These are phyloP conservation scores for Clepsis dumicolana DNA, from an alignment of 2,888 invertebrate species.

Conservation along the genomic window DNA sequence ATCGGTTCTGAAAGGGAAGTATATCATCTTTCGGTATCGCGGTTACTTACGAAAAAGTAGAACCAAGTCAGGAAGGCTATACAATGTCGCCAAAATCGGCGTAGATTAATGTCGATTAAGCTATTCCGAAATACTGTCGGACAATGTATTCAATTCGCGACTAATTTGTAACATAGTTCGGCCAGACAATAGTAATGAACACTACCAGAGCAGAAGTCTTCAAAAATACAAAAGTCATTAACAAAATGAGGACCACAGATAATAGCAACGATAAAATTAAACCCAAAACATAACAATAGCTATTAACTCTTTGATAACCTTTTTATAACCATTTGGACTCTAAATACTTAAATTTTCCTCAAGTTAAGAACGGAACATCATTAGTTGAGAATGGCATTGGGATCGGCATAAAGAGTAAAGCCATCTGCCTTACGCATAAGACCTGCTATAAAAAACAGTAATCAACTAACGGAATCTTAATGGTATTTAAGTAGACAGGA, in stretches of 20 bases:
- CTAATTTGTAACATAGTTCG: background rate
- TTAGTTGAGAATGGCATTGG: constrained; percentile 23
- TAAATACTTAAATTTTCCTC: constrained; percentile 6
- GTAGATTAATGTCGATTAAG: background rate
- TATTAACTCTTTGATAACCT: constrained; percentile 5
- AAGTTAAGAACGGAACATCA: background rate
- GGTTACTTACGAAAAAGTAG: background rate
- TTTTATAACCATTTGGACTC: constrained; percentile 3
- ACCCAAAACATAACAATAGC: background rate
- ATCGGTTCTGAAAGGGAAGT: no score
- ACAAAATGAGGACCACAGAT: background rate
- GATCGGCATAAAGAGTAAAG: constrained; percentile 25
- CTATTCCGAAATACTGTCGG: background rate
- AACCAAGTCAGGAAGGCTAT: background rate
- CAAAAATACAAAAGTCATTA: background rate
- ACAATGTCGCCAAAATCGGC: background rate
- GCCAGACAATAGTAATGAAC: background rate
- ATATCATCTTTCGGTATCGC: background rate
- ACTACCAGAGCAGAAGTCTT: background rate
- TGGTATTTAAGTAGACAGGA: background rate
- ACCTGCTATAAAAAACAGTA: constrained; percentile 53
- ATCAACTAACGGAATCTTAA: constrained; percentile 50
- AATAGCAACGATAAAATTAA: background rate
- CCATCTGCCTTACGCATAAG: constrained; percentile 45
- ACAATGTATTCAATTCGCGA: background rate